A percentile compares a stretch with the other conserved stretches of the same genome.
phyloP scores from a whole-genome alignment of 2,888 invertebrate species.

The Lasioglossum calceatum region DNA sequence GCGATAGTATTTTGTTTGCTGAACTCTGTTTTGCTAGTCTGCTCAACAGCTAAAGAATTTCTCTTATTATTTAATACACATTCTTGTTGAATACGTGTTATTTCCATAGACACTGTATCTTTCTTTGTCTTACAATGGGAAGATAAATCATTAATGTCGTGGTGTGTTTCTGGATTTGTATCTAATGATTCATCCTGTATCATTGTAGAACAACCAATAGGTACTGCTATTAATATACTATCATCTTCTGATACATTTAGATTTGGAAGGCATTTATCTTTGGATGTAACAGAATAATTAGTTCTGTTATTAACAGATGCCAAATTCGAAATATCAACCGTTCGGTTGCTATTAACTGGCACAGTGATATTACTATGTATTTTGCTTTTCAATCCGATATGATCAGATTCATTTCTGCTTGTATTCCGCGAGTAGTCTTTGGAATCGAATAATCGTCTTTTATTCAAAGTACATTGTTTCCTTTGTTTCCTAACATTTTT shows the following conservation, averaged over 20 bases:
- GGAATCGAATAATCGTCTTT: constrained; percentile 39
- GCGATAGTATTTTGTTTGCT: neutral
- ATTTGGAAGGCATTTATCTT: neutral
- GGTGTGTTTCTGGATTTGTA: neutral
- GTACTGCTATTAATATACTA: constrained; percentile 49
- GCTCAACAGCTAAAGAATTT: neutral
- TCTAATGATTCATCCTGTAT: constrained; percentile 49
- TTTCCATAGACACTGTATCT: constrained; percentile 47
- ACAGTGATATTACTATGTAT: constrained; percentile 52
- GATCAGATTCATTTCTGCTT: neutral
- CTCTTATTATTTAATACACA: neutral
- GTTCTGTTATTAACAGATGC: neutral
- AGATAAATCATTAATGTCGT: neutral
- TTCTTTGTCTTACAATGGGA: neutral
- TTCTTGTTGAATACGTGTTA: constrained; percentile 32
- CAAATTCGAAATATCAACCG: constrained; percentile 9
- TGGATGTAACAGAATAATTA: neutral
- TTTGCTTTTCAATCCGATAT: neutral
- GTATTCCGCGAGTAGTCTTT: neutral
- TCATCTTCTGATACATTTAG: constrained; percentile 32
- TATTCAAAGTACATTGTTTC: constrained; percentile 22
- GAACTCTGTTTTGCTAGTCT: neutral
- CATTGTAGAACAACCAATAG: constrained; percentile 77
- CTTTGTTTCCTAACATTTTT: neutral
- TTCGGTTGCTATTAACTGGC: constrained; percentile 56